phyloP scores from a whole-genome alignment of 2,888 invertebrate genomes.

The Eupithecia tripunctaria region DNA sequence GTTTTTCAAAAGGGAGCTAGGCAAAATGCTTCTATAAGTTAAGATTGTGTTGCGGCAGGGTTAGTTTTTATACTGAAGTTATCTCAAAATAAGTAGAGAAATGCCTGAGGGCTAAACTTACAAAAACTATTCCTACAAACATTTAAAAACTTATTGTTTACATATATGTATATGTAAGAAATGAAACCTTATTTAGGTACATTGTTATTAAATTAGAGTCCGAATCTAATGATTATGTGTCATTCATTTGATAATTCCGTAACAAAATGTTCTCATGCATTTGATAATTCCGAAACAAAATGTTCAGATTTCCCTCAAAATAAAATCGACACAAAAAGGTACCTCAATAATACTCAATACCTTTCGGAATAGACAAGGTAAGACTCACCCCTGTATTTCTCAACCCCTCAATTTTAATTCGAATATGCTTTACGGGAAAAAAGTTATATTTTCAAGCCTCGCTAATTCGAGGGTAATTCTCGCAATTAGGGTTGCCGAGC shows the following conservation, averaged over 20 bases:
- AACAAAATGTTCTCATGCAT: too few species aligned
- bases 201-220: too few species aligned
- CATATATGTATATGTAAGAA: too few species aligned
- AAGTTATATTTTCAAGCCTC: slow-evolving; percentile 38
- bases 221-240: too few species aligned
- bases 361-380: not conserved
- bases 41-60: not conserved
- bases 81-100: not conserved
- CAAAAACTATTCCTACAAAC: too few species aligned
- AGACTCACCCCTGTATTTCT: not conserved
- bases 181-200: too few species aligned
- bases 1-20: not conserved
- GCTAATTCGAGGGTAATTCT: slow-evolving; percentile 45
- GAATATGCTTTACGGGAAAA: slow-evolving; percentile 22
- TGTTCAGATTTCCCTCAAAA: not conserved
- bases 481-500: slow-evolving; percentile 40
- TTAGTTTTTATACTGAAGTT: not conserved
- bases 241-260: too few species aligned
- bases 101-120: too few species aligned
- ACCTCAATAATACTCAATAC: not conserved
- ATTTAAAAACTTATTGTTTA: too few species aligned
- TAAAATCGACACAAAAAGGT: not conserved
- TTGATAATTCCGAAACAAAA: not conserved
- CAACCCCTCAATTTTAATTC: slow-evolving; percentile 13
- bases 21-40: not conserved